Base-by-base conservation (phyloP, 2,797 vertebrate species). In the Pangasius mekongensis region DNA sequence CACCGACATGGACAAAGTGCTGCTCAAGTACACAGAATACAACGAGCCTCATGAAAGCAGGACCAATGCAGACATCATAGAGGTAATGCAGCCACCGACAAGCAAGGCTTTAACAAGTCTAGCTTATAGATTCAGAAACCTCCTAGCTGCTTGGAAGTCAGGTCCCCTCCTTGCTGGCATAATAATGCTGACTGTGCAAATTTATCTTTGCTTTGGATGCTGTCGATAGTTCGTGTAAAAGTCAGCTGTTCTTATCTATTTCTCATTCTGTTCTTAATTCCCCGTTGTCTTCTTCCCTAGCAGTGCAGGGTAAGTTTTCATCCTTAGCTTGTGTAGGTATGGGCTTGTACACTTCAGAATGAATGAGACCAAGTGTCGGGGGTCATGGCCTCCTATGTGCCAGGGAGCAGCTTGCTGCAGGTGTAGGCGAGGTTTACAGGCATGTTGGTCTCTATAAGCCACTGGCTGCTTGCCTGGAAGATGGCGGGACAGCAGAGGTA, bases 1-100 rank as follows among this genome's bases (percentile, higher is more conserved):
- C 96, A 98, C 97, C 0, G 97, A 98, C 96, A 98, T 98, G 97
- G 97, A 97, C 95, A 97, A 97, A 92, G 97, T 98, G 90, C 96
- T 98, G 89, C 97, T 98, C 90, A 98, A 98, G 89, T 98, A 98
- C 94, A 98, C 97, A 0, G 98, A 99, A 91, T 99, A 99, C 97
- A 99, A 98, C 1, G 98, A 99, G 92, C 98, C 98, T 0, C 98
- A 99, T 0, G 98, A 99, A 96, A 99, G 98, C 96, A 92, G 98
- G 90, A 99, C 98, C 95, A 99, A 99, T 6, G 95, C 98, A 0
- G 98, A 99, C 95, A 99, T 99, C 91, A 98, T 99, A 0, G 98
- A 99, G 94, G 98, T 99, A 92, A 91, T 36, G 20, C 47, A 71
- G 80, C 78, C 85, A 69, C 16, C 24, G 24, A 64, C 76, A 27